These are phyloP conservation scores for Solenodon paradoxus DNA, from an alignment of 2,113 vertebrate genomes.

Conservation along the genomic window DNA sequence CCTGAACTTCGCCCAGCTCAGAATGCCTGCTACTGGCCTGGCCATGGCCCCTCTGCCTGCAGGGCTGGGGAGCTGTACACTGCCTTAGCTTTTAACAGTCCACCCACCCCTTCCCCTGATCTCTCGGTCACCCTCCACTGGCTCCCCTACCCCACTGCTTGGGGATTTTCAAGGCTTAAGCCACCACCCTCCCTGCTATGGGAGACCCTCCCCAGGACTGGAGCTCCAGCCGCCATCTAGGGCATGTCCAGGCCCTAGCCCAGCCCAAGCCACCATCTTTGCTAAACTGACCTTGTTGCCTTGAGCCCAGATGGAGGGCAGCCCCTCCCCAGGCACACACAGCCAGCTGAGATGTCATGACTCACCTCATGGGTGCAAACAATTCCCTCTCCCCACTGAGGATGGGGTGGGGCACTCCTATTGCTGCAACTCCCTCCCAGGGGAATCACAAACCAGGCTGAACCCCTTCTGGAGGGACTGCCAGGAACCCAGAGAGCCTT, in stretches of 20 bases:
- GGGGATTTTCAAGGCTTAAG: not conserved
- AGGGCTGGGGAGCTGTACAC: not conserved
- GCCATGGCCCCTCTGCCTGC: not conserved
- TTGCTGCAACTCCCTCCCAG: not conserved
- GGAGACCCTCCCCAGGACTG: not conserved
- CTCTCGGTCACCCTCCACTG: not conserved
- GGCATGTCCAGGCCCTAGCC: not conserved
- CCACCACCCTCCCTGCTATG: not conserved
- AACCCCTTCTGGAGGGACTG: not conserved
- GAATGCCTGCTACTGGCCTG: not conserved
- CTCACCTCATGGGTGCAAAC: not conserved
- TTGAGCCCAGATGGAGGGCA: not conserved
- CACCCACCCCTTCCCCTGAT: not conserved
- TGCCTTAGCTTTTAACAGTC: not conserved
- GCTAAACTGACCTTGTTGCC: slow-evolving; percentile 22
- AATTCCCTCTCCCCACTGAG: not conserved
- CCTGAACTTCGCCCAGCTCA: not conserved
- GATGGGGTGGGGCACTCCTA: not conserved
- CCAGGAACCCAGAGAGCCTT: not conserved
- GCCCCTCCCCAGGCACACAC: not conserved
- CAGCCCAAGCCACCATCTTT: not conserved
- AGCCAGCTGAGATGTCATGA: not conserved
- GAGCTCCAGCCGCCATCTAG: not conserved
- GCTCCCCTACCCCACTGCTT: not conserved
- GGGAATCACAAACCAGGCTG: not conserved